Evolutionary conservation across 2,888 invertebrate genomes (phyloP).

Genomic region (Bibio marci): DNA sequence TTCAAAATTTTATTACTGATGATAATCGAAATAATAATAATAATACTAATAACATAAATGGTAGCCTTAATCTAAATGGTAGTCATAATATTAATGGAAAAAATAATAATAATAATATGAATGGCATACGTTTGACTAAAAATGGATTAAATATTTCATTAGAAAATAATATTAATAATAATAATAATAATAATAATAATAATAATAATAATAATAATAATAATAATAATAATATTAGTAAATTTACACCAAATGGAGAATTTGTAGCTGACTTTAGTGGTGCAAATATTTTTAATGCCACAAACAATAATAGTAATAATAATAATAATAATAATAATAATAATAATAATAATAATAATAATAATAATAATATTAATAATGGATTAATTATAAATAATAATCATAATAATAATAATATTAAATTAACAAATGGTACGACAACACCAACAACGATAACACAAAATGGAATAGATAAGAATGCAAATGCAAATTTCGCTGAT

Average conservation of each 20-base stretch:
- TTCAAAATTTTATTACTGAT: too few species aligned
- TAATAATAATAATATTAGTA: slow-evolving; percentile 12
- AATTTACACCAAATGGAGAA: slow-evolving; percentile 29
- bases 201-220: background rate
- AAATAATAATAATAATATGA: background rate
- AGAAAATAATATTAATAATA: background rate
- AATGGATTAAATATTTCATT: background rate
- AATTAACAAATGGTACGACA: slow-evolving; percentile 8
- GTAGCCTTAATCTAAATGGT: background rate
- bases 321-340: slow-evolving; percentile 16
- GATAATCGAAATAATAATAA: background rate
- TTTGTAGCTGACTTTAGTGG: slow-evolving; percentile 57
- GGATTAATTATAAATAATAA: slow-evolving; percentile 6
- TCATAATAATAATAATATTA: slow-evolving; percentile 3
- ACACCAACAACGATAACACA: too few species aligned
- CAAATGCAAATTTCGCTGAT: slow-evolving; percentile 44
- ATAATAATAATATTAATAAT: slow-evolving; percentile 9
- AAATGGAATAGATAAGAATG: slow-evolving; percentile 15
- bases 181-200: background rate
- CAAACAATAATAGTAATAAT: slow-evolving; percentile 19
- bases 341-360: slow-evolving; percentile 11
- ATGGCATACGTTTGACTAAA: background rate
- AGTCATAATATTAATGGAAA: background rate
- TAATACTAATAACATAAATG: background rate
- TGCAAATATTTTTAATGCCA: slow-evolving; percentile 53